A percentile compares a stretch with the other conserved stretches of the same genome.
Conservation (phyloP, 64 coral and sea anemone genomes). For the Exaiptasia diaphana region DNA sequence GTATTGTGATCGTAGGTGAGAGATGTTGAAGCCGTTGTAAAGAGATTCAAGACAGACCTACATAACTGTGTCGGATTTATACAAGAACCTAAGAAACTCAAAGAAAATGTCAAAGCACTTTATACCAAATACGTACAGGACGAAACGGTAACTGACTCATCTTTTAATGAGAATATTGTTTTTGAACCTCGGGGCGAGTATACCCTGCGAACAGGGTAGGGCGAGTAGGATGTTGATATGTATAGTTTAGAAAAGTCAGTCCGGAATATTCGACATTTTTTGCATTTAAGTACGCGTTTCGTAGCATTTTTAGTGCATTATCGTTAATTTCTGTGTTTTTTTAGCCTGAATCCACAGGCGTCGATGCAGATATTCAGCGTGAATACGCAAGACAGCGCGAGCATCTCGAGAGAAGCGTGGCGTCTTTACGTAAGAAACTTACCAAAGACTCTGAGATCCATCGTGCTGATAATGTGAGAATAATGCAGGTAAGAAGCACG, state of each 20-base stretch:
- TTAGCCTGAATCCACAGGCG: constrained; percentile 75
- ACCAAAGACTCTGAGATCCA: constrained; percentile 97
- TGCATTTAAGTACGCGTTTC: too few relatives aligned
- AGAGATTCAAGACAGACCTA: constrained; percentile 94
- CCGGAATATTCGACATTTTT: too few relatives aligned
- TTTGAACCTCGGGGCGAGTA: too few relatives aligned
- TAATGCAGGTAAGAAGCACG: constrained; percentile 79
- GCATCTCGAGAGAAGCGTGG: constrained; percentile 92
- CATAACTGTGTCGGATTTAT: constrained; percentile 93
- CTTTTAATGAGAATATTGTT: too few relatives aligned
- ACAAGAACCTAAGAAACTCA: constrained; percentile 98
- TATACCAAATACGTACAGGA: constrained; percentile 98
- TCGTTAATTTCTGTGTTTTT: constrained; percentile 28
- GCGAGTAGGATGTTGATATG: too few relatives aligned
- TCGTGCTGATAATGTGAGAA: constrained; percentile 94
- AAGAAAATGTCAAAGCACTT: constrained; percentile 86
- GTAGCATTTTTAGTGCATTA: too few relatives aligned
- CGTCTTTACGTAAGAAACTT: constrained; percentile 91
- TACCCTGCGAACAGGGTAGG: too few relatives aligned
- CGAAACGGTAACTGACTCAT: constrained; percentile 96
- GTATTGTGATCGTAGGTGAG: constrained; percentile 48
- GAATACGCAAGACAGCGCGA: constrained; percentile 93
- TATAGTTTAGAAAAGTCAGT: too few relatives aligned
- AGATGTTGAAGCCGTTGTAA: constrained; percentile 92
- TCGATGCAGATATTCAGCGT: constrained; percentile 91